phyloP scores from a whole-genome alignment of 2,113 vertebrate species.

The Prietella phreatophila region DNA sequence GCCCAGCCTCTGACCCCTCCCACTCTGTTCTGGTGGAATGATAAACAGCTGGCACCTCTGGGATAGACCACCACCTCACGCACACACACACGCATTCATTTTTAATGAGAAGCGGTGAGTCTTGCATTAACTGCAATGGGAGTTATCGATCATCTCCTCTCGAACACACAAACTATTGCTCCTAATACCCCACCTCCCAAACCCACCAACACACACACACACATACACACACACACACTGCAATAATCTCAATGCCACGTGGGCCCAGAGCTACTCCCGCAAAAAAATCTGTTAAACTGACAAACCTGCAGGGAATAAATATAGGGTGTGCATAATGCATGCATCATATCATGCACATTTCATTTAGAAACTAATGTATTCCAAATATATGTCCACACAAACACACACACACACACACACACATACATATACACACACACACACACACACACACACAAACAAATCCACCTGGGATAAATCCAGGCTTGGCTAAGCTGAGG shows the following conservation, averaged over 20 bases:
- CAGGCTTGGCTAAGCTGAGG: slow-evolving; percentile 33
- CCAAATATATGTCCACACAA: background rate
- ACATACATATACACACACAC: slow-evolving; percentile 8
- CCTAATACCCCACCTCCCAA: slow-evolving; percentile 9
- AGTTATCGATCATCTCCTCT: slow-evolving; percentile 81
- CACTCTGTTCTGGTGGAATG: slow-evolving; percentile 59
- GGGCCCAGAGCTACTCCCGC: slow-evolving; percentile 3
- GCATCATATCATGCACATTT: background rate
- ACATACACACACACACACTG: background rate
- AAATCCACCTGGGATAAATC: slow-evolving; percentile 36
- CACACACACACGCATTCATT: slow-evolving; percentile 78
- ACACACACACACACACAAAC: slow-evolving; percentile 17
- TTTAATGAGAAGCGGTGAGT: slow-evolving; percentile 86
- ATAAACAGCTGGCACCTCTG: slow-evolving; percentile 73
- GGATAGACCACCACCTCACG: slow-evolving; percentile 67
- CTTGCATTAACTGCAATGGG: slow-evolving; percentile 85
- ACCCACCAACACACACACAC: background rate
- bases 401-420: slow-evolving; percentile 20
- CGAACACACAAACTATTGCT: slow-evolving; percentile 34
- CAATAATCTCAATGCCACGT: slow-evolving; percentile 39
- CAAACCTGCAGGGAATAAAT: slow-evolving; percentile 8
- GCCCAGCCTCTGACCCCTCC: slow-evolving; percentile 71
- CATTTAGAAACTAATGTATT: background rate
- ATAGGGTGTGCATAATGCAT: slow-evolving; percentile 9
- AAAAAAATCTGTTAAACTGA: slow-evolving; percentile 16